phyloP scores from a whole-genome alignment of 2,888 invertebrate species.

The Yponomeuta evonymella region DNA sequence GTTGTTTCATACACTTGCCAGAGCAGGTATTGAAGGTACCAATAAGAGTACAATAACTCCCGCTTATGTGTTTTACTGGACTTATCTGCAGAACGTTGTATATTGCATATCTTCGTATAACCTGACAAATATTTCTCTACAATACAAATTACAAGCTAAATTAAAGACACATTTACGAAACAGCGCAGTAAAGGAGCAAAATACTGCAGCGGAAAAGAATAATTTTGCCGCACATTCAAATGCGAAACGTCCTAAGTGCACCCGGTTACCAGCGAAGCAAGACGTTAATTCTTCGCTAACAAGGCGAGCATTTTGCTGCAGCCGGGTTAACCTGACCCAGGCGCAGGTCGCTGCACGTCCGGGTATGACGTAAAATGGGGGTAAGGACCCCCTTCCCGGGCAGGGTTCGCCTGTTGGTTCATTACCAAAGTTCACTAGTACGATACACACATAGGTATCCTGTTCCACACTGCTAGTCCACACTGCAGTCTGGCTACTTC shows the following conservation, averaged over 20 bases:
- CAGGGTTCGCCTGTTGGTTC: constrained; percentile 59
- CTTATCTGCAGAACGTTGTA: too few species aligned
- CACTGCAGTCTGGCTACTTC: constrained; percentile 16
- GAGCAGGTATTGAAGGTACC: too few species aligned
- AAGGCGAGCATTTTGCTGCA: background rate
- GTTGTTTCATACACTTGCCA: too few species aligned
- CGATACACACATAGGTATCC: constrained; percentile 46
- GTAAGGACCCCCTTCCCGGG: constrained; percentile 38
- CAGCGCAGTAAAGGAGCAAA: background rate
- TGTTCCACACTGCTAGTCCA: background rate
- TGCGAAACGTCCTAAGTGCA: constrained; percentile 1
- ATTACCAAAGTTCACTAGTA: constrained; percentile 75
- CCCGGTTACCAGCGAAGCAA: background rate
- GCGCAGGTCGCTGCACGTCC: constrained; percentile 58
- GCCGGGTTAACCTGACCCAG: constrained; percentile 19
- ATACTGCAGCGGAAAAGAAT: constrained; percentile 15
- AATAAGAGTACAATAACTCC: too few species aligned
- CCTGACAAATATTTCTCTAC: background rate
- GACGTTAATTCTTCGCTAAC: background rate
- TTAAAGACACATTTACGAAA: background rate
- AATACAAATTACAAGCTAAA: background rate
- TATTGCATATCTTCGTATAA: too few species aligned
- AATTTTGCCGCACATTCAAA: background rate
- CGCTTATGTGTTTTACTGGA: too few species aligned
- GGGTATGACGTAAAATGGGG: constrained; percentile 40